Base-by-base conservation (phyloP, 2,113 vertebrate species). In the Periophthalmus modestus region DNA sequence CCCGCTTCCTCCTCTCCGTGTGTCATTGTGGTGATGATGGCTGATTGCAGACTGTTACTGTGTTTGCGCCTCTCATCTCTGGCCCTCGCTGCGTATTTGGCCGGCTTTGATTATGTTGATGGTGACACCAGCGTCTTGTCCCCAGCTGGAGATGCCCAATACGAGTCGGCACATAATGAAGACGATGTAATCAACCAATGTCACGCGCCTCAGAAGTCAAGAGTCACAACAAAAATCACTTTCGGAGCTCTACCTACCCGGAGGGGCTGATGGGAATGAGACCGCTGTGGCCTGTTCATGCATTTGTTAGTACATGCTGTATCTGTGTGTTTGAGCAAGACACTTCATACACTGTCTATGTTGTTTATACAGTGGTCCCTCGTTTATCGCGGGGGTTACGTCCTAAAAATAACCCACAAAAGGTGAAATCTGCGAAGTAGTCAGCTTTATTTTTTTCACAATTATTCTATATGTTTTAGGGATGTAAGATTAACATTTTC, bases 41-140 rank as follows among this genome's bases (percentile, higher is more conserved):
- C 92, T 94, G 94, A 94, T 94, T 94, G 92, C 93, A 91, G 92
- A 94, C 93, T 94, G 93, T 94, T 93, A 91, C 91, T 88, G 89
- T 93, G 93, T 94, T 94, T 93, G 90, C 87, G 87, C 90, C 88
- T 90, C 92, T 92, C 90, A 78, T 91, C 90, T 89, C 83, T 82
- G 81, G 85, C 88, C 84, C 93, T 91, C 74, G 92, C 93, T 93
- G 91, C 54, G 89, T 93, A 89, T 94, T 94, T 93, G 93, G 91
- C 89, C 92, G 87, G 85, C 88, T 79, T 90, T 94, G 93, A 94
- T 95, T 95, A 92, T 94, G 92, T 92, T 93, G 92, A 91, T 78
- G 89, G 89, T 89, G 89, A 90, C 89, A 88, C 88, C 70, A 82
- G 78, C 87, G 74, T 81, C 84, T 74, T 79, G 79, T 90, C 81